A percentile compares a stretch with the other conserved stretches of the same genome.
Conservation (phyloP, 2,113 vertebrate genomes). For the Platysternon megacephalum region DNA sequence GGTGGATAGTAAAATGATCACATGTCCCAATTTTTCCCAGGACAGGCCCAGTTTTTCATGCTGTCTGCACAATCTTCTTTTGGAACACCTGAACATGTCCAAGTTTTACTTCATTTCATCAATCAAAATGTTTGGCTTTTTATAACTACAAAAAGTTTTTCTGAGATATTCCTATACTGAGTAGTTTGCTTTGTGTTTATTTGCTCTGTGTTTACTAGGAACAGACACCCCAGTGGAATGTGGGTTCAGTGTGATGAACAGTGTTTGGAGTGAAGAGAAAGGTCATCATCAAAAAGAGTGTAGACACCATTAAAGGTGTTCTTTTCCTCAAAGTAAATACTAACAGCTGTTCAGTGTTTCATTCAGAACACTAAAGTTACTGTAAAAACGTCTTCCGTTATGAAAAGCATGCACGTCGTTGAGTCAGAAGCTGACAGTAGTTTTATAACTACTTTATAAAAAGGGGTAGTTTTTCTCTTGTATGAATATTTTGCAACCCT, state of each 20-base stretch:
- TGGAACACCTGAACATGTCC: neutral
- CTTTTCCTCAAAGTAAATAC: neutral
- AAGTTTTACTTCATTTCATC: neutral
- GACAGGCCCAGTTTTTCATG: neutral
- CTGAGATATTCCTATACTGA: neutral
- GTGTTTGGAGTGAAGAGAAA: neutral
- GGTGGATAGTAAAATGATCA: accelerated
- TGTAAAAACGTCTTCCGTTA: neutral
- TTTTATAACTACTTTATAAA: neutral
- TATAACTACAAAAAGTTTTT: neutral
- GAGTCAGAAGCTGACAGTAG: neutral
- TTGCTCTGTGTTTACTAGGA: neutral
- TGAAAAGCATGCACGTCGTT: neutral
- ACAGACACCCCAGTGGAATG: accelerated
- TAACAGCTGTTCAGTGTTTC: neutral
- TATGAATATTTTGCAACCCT: neutral
- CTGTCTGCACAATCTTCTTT: neutral
- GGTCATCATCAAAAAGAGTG: neutral
- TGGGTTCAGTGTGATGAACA: neutral
- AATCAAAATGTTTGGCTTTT: neutral
- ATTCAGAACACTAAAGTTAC: neutral
- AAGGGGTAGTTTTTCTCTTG: neutral
- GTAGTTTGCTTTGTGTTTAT: neutral
- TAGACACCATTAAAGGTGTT: neutral
- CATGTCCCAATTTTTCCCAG: neutral